A percentile compares a stretch with the other conserved stretches of the same genome.
These are phyloP conservation scores for Deroptyus accipitrinus DNA, from an alignment of 2,113 vertebrate species.

Conservation along the genomic window DNA sequence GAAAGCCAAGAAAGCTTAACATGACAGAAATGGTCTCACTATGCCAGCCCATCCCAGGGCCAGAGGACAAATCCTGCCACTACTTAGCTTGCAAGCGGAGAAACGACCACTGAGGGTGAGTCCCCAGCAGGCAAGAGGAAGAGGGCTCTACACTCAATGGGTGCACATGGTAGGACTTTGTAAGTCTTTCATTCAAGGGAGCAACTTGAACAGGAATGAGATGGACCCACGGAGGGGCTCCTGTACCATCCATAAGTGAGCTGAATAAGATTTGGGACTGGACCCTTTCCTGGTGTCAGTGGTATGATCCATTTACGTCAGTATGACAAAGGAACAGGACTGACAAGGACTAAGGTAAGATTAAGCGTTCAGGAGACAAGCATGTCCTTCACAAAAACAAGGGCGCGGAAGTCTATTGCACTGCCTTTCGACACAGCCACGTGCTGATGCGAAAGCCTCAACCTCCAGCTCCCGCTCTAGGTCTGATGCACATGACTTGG, in stretches of 20 bases:
- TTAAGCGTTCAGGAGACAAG: background rate
- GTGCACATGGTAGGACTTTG: fast-evolving
- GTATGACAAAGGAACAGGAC: background rate
- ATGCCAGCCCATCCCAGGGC: background rate
- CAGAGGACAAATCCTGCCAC: background rate
- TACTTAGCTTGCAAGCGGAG: background rate
- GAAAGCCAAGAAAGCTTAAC: background rate
- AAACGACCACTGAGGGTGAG: background rate
- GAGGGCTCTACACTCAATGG: fast-evolving
- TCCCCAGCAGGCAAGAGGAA: background rate
- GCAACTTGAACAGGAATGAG: background rate
- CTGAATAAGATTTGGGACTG: background rate
- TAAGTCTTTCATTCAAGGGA: background rate
- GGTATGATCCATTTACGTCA: background rate
- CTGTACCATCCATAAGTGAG: background rate
- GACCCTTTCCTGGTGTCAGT: background rate
- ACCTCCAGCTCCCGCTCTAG: background rate
- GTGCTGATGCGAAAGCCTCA: background rate
- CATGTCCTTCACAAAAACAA: background rate
- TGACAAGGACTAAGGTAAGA: slow-evolving; percentile 16
- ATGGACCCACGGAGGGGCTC: fast-evolving
- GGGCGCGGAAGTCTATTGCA: background rate
- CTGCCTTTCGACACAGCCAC: background rate
- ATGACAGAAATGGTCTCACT: fast-evolving
- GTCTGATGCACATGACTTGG: background rate